These are phyloP conservation scores for Microctenopoma steveboyesi DNA, from an alignment of 2,797 vertebrate genomes.

Conservation along the genomic window DNA sequence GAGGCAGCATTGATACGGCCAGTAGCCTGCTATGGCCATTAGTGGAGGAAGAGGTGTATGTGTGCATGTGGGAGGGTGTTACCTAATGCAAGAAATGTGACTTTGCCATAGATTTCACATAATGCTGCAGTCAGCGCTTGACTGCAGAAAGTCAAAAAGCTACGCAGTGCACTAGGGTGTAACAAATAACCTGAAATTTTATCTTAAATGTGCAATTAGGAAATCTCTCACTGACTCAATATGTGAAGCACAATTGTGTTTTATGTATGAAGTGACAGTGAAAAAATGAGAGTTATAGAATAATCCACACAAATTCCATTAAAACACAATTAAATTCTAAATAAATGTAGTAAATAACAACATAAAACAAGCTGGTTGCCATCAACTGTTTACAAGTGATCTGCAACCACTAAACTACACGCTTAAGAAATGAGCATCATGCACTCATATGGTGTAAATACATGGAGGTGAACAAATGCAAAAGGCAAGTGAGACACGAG, in stretches of 20 bases:
- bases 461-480: slow-evolving; percentile 16
- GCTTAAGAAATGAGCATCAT: not conserved
- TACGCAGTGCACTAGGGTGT: not conserved
- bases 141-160: slow-evolving; percentile 2
- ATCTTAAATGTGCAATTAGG: slow-evolving; percentile 7
- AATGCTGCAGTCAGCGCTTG: slow-evolving; percentile 33
- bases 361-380: not conserved
- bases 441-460: slow-evolving; percentile 9
- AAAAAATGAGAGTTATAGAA: not conserved
- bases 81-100: slow-evolving; percentile 37
- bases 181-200: slow-evolving; percentile 4
- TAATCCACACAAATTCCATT: not conserved
- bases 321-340: not conserved
- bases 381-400: not conserved
- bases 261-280: slow-evolving; percentile 17
- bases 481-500: slow-evolving; percentile 21
- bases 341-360: not conserved
- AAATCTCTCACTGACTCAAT: slow-evolving; percentile 26
- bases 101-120: slow-evolving; percentile 42
- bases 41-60: slow-evolving; percentile 19
- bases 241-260: not conserved
- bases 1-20: slow-evolving; percentile 62
- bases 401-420: not conserved
- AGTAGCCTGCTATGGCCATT: slow-evolving; percentile 42
- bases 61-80: slow-evolving; percentile 29